A percentile compares a stretch with the other conserved stretches of the same genome.
phyloP scores from a whole-genome alignment of 2,888 invertebrate genomes.

The Agrochola litura region DNA sequence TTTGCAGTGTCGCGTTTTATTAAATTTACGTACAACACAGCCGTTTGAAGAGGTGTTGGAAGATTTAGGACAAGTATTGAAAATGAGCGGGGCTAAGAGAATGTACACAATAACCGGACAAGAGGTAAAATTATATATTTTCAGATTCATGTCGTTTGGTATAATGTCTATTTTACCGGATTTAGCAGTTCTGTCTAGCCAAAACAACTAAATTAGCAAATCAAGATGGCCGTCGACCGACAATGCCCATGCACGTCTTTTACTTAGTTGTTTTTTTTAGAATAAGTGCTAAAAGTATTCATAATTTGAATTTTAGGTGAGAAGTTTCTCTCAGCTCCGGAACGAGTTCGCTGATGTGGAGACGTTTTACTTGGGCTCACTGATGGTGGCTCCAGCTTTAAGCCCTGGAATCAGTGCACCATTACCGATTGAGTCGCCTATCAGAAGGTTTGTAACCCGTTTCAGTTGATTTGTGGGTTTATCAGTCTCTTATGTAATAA shows the following conservation, averaged over 20 bases:
- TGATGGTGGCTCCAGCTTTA: conserved; percentile 83
- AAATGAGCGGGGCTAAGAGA: conserved; percentile 97
- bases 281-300: too few species aligned
- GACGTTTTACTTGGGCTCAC: conserved; percentile 95
- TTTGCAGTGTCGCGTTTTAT: conserved; percentile 95
- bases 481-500: not conserved
- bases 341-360: conserved; percentile 98
- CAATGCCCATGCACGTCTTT: too few species aligned
- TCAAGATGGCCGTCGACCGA: too few species aligned
- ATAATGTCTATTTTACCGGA: too few species aligned
- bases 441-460: conserved; percentile 76
- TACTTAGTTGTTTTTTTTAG: too few species aligned
- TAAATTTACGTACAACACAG: conserved; percentile 97
- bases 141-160: too few species aligned
- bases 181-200: too few species aligned
- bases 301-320: too few species aligned
- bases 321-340: conserved; percentile 97
- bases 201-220: too few species aligned
- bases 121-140: conserved; percentile 86
- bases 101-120: conserved; percentile 98
- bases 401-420: conserved; percentile 86
- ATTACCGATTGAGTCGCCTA: conserved; percentile 86
- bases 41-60: conserved; percentile 98
- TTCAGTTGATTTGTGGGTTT: not conserved
- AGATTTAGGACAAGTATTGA: conserved; percentile 97